Evolutionary conservation across 2,113 vertebrate species (phyloP).

Genomic region (Hippolais icterina): DNA sequence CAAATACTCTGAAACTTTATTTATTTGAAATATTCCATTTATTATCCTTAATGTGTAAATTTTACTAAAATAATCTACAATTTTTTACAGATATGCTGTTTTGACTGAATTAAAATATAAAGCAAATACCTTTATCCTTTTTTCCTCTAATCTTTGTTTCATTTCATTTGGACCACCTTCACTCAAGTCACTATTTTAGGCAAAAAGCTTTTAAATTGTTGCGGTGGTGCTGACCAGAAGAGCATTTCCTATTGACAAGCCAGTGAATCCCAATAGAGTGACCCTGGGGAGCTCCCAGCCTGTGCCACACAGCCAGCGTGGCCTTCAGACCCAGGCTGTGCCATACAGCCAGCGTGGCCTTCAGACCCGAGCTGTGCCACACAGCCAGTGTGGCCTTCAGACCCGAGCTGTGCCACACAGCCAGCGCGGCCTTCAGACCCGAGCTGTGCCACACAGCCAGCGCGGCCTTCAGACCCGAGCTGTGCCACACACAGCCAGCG

Average conservation of each 20-base stretch:
- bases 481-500: too few relatives aligned
- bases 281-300: not conserved
- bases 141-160: not conserved
- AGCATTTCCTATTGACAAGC: accelerated
- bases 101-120: not conserved
- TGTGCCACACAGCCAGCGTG: not conserved
- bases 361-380: not conserved
- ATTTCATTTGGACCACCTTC: not conserved
- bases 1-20: not conserved
- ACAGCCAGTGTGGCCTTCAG: not conserved
- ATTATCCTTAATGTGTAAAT: not conserved
- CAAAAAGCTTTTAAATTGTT: not conserved
- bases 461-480: too few relatives aligned
- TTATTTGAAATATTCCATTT: not conserved
- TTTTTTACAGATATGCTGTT: not conserved
- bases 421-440: not conserved
- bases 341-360: not conserved
- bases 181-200: not conserved
- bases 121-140: not conserved
- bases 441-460: not conserved
- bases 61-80: not conserved
- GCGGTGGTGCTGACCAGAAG: not conserved
- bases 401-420: not conserved
- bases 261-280: not conserved
- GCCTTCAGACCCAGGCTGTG: not conserved